Evolutionary conservation across 2,888 invertebrate genomes (phyloP), one percentile per base, ranked within the genome.

Genomic region (Quadroppia sp.): DNA sequence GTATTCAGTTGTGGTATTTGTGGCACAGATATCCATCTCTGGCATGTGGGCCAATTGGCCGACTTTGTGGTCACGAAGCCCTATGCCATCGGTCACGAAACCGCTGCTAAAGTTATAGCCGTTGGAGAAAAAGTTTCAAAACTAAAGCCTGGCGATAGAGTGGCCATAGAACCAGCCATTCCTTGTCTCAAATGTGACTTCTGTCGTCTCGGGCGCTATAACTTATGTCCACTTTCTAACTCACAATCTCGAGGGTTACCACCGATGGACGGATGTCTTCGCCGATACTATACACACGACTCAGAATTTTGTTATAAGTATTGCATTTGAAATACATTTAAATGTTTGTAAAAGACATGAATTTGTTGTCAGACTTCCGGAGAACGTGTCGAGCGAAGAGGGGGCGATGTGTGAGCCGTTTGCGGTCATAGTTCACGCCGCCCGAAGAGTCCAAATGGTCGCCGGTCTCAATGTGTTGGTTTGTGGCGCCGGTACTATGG

Each of bases 371-470:
- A 94, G 93, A 82, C 83, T 98, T 36, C 97, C 97, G 0, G 90
- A 92, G 79, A 87, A 94, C 83, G 90, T 98, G 59, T 87, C 87
- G 0, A 87, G 94, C 84, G 96, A 96, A 81, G 97, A 98, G 82
- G 97, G 94, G 1, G 96, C 97, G 0, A 81, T 98, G 0, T 83
- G 96, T 78, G 97, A 98, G 82, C 97, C 98, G 0, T 84, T 98
- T 17, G 79, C 81, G 40, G 81, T 81, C 1, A 80, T 80, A 7
- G 80, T 82, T 2, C 80, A 82, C 76, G 80, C 80, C 32, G 80
- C 80, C 77, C 78, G 78, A 56, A 78, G 81, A 74, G 81, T 79
- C 6, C 75, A 78, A 30, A 79, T 82, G 17, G 71, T 75, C 1
- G 73, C 80, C 23, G 81, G 81, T 3, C 77, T 78, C 50, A 78